These are phyloP conservation scores for Augiades crinisus DNA, from an alignment of 2,888 invertebrate genomes.

Conservation along the genomic window DNA sequence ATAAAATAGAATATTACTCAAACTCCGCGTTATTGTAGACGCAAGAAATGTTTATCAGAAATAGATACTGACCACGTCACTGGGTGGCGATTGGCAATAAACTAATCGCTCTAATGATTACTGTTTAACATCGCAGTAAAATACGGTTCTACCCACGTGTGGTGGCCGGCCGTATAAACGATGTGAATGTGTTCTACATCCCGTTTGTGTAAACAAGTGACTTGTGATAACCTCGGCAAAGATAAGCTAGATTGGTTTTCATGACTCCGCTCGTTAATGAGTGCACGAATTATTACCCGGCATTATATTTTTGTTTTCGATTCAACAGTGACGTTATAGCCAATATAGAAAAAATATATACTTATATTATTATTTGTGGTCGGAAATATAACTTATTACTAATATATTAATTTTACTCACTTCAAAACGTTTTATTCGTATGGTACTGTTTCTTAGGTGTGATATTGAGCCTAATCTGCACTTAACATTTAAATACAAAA, in stretches of 20 bases:
- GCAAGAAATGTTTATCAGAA: neutral
- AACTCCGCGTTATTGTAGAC: neutral
- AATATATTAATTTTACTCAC: no score
- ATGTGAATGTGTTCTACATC: slow-evolving; percentile 24
- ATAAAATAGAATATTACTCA: neutral
- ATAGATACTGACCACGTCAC: neutral
- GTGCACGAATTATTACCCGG: neutral
- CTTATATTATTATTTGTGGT: no score
- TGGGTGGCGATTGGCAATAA: slow-evolving; percentile 39
- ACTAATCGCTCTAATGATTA: slow-evolving; percentile 45
- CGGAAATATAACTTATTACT: no score
- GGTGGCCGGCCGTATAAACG: slow-evolving; percentile 14
- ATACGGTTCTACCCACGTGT: slow-evolving; percentile 40
- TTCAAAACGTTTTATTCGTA: no score
- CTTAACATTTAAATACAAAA: no score
- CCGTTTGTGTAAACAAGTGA: slow-evolving; percentile 20
- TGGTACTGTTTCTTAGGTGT: no score
- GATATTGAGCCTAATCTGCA: no score
- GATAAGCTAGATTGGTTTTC: slow-evolving; percentile 17
- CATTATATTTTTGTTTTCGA: neutral
- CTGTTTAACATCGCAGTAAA: slow-evolving; percentile 51
- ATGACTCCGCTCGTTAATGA: slow-evolving; percentile 7
- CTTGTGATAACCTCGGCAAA: slow-evolving; percentile 18
- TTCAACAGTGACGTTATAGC: neutral
- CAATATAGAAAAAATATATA: neutral